These are phyloP conservation scores for Thunnus thynnus DNA, from an alignment of 2,113 vertebrate genomes.

Conservation along the genomic window DNA sequence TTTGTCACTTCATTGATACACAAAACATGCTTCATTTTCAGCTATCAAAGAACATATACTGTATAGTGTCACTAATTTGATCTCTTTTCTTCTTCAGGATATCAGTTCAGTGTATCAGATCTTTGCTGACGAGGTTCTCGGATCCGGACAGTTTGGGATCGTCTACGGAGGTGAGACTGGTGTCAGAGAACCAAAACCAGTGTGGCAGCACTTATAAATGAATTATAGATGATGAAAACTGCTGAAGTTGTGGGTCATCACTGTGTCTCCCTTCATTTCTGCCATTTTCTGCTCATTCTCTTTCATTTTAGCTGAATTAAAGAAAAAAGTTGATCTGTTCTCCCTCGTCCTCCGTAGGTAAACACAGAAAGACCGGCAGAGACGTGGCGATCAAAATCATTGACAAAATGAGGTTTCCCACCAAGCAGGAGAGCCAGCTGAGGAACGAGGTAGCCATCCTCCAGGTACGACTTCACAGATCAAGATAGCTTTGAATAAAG, in stretches of 20 bases:
- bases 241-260: background rate
- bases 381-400: conserved; percentile 98
- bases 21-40: too few species aligned
- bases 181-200: too few species aligned
- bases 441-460: conserved; percentile 98
- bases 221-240: background rate
- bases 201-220: too few species aligned
- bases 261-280: background rate
- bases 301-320: too few species aligned
- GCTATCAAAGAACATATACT: too few species aligned
- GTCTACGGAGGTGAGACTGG: conserved; percentile 92
- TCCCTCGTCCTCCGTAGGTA: conserved; percentile 83
- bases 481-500: too few species aligned
- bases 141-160: conserved; percentile 97
- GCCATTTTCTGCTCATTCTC: too few species aligned
- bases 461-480: conserved; percentile 84
- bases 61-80: background rate
- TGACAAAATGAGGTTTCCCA: conserved; percentile 97
- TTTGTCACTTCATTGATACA: too few species aligned
- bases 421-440: conserved; percentile 97
- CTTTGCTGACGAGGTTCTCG: conserved; percentile 97
- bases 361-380: conserved; percentile 95
- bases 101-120: conserved; percentile 98
- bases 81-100: conserved; percentile 83
- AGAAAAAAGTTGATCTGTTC: too few species aligned